A percentile compares a stretch with the other conserved stretches of the same genome.
These are phyloP conservation scores for Hyles euphorbiae DNA, from an alignment of 1,140 invertebrate genomes.

Conservation along the genomic window DNA sequence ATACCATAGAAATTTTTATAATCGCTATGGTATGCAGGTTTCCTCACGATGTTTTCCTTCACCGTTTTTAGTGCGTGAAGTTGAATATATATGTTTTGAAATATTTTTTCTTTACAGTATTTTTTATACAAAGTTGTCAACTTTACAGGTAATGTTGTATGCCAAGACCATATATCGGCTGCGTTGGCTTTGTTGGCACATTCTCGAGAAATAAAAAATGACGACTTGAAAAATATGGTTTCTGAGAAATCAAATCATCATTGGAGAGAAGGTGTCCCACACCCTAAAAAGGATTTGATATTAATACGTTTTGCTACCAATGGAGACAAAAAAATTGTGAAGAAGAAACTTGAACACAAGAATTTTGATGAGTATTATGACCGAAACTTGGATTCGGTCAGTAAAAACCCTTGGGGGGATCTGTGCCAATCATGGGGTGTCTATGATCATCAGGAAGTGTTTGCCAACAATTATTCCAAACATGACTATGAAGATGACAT, in stretches of 20 bases:
- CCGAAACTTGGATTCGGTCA: conserved; percentile 42
- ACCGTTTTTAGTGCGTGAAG: too few species aligned
- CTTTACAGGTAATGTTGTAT: conserved; percentile 83
- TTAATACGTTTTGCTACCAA: conserved; percentile 84
- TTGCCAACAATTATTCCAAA: conserved; percentile 51
- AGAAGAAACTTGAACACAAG: conserved; percentile 78
- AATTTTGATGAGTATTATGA: conserved; percentile 71
- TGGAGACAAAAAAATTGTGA: conserved; percentile 56
- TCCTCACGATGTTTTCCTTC: too few species aligned
- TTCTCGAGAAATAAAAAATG: conserved; percentile 66
- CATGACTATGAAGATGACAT: conserved; percentile 35
- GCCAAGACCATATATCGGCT: conserved; percentile 82
- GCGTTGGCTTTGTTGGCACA: conserved; percentile 80
- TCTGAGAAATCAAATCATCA: conserved; percentile 67
- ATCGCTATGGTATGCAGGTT: too few species aligned
- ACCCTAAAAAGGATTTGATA: conserved; percentile 81
- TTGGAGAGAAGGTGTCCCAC: conserved; percentile 84
- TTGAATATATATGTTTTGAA: too few species aligned
- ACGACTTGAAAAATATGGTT: conserved; percentile 58
- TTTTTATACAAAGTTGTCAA: not conserved
- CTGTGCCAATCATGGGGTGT: conserved; percentile 82
- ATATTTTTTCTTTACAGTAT: too few species aligned
- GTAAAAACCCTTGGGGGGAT: conserved; percentile 84
- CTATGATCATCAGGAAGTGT: conserved; percentile 78
- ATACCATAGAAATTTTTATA: too few species aligned